Percentiles rank a stretch among this genome's conserved stretches.
Conservation (phyloP, 2,888 invertebrate species). For the Amphipyra berbera region DNA sequence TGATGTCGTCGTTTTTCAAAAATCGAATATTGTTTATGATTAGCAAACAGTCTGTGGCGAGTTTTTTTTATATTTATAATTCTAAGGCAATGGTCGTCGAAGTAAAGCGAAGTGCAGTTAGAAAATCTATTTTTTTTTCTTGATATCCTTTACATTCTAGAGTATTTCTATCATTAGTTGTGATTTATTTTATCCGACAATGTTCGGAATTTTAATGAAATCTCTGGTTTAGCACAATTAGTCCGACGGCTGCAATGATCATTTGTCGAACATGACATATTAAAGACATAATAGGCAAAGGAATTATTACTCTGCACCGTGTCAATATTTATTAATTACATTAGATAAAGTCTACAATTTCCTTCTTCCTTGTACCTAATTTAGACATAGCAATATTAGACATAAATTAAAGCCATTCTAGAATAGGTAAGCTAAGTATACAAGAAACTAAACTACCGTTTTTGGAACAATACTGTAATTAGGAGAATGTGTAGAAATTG, state of each 20-base stretch:
- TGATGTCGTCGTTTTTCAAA: slow-evolving; percentile 28
- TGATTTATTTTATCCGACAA: slow-evolving; percentile 34
- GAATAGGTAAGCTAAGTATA: not conserved
- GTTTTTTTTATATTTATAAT: slow-evolving; percentile 1
- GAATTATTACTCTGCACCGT: slow-evolving; percentile 30
- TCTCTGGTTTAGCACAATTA: slow-evolving; percentile 34
- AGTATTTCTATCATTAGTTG: slow-evolving; percentile 13
- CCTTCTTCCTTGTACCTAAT: slow-evolving; percentile 13
- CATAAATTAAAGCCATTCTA: slow-evolving; percentile 4
- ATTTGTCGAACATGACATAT: slow-evolving; percentile 52
- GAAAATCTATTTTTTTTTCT: not conserved
- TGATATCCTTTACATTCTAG: slow-evolving; percentile 16
- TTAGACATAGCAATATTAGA: slow-evolving; percentile 25
- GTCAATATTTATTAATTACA: slow-evolving; percentile 40
- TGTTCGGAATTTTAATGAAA: slow-evolving; percentile 49
- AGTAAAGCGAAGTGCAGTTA: not conserved
- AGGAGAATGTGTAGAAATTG: slow-evolving; percentile 1
- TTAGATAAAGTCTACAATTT: slow-evolving; percentile 14
- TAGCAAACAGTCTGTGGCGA: slow-evolving; percentile 7
- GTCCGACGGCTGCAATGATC: slow-evolving; percentile 23
- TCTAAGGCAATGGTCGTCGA: not conserved
- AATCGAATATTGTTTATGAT: slow-evolving; percentile 32
- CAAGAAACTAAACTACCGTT: not conserved
- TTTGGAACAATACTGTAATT: slow-evolving; percentile 8
- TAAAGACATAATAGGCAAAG: slow-evolving; percentile 43